Conservation (phyloP, 2,113 vertebrate genomes). For the Calonectris borealis region DNA sequence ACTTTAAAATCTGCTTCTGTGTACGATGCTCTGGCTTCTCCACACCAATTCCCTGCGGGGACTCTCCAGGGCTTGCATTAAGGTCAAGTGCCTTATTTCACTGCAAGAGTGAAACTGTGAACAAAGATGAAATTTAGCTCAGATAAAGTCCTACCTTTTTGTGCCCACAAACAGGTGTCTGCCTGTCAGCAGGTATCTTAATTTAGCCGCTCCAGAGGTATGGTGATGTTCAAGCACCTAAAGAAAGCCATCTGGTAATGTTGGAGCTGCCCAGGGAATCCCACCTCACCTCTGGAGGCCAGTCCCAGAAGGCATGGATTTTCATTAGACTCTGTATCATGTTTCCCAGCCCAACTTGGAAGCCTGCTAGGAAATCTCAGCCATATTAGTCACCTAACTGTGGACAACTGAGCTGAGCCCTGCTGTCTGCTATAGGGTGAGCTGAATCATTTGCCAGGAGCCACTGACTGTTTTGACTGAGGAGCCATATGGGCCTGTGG, state of each 20-base stretch:
- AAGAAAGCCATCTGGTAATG: not conserved
- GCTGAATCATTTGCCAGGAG: not conserved
- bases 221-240: fast-evolving
- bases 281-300: not conserved
- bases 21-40: not conserved
- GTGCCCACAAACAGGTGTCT: not conserved
- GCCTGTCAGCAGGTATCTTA: not conserved
- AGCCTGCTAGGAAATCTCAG: not conserved
- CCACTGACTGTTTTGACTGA: not conserved
- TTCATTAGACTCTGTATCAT: not conserved
- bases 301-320: not conserved
- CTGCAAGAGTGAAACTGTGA: not conserved
- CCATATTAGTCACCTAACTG: not conserved
- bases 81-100: not conserved
- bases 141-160: not conserved
- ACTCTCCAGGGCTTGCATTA: not conserved
- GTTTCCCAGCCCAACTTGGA: not conserved
- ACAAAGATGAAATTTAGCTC: not conserved
- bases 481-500: not conserved
- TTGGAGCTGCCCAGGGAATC: not conserved
- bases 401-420: not conserved
- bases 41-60: not conserved
- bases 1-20: not conserved
- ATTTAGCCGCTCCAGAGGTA: not conserved
- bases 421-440: not conserved